Conservation (phyloP, 2,113 vertebrate genomes). For the Heloderma charlesbogerti region DNA sequence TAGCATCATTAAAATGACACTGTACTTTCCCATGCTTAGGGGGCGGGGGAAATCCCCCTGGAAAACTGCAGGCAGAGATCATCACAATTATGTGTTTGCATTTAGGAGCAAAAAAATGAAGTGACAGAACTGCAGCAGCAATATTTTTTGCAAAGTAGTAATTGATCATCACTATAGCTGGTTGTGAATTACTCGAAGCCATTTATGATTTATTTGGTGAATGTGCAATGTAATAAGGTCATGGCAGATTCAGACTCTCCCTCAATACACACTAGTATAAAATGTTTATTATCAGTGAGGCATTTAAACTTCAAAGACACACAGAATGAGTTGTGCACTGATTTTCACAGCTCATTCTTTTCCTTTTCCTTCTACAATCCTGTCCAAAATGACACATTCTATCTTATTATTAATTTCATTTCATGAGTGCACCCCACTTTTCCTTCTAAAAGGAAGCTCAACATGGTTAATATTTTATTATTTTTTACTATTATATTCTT, state of each 20-base stretch:
- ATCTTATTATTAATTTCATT: background rate
- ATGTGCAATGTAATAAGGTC: conserved; percentile 55
- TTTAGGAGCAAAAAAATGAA: conserved; percentile 38
- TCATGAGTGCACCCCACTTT: background rate
- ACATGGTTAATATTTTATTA: background rate
- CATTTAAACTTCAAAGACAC: conserved; percentile 34
- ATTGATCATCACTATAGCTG: conserved; percentile 43
- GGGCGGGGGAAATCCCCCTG: conserved; percentile 1
- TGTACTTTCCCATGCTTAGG: conserved; percentile 43
- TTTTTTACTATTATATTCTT: background rate
- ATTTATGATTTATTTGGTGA: conserved; percentile 61
- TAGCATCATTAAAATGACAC: conserved; percentile 60
- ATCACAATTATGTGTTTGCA: conserved; percentile 36
- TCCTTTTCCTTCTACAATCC: background rate
- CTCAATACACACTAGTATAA: conserved; percentile 53
- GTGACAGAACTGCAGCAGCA: conserved; percentile 5
- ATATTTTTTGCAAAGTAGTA: conserved; percentile 48
- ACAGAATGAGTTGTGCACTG: background rate
- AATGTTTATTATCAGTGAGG: conserved; percentile 40
- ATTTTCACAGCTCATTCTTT: background rate
- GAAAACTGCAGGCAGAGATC: conserved; percentile 44
- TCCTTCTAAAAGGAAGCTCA: background rate
- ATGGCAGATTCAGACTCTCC: conserved; percentile 59
- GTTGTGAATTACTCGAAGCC: conserved; percentile 58
- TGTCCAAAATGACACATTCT: background rate